phyloP scores from a whole-genome alignment of 2,888 invertebrate species.

The Tribolium freemani region DNA sequence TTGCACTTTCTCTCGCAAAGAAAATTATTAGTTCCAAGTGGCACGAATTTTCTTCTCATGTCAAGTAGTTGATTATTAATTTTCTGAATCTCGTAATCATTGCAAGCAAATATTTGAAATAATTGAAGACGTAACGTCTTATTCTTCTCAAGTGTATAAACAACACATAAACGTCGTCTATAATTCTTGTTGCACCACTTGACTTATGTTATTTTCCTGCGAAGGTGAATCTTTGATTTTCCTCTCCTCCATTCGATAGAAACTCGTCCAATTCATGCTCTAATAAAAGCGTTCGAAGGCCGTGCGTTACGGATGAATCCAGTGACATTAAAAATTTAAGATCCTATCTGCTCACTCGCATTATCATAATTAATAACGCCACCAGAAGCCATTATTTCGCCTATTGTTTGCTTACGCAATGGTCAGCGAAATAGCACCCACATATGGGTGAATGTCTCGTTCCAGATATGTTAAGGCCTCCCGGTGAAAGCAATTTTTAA shows the following conservation, averaged over 20 bases:
- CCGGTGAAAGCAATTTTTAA: not conserved
- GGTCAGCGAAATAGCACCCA: constrained; percentile 24
- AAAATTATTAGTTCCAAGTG: not conserved
- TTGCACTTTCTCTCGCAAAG: not conserved
- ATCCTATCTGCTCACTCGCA: constrained; percentile 21
- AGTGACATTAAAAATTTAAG: constrained; percentile 21
- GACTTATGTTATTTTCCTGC: not conserved
- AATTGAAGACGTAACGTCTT: not conserved
- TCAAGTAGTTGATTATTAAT: not conserved
- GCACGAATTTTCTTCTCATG: not conserved
- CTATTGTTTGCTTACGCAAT: constrained; percentile 20
- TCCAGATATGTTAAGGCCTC: constrained; percentile 13
- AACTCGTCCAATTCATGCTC: constrained; percentile 36
- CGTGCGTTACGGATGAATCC: constrained; percentile 17
- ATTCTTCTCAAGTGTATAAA: not conserved
- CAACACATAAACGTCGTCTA: not conserved
- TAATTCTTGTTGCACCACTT: not conserved
- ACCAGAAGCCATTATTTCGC: constrained; percentile 14
- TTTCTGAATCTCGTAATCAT: not conserved
- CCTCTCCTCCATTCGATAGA: not conserved
- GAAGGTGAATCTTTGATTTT: constrained; percentile 14
- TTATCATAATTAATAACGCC: constrained; percentile 21
- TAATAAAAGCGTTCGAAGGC: constrained; percentile 29
- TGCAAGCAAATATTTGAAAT: too few relatives aligned
- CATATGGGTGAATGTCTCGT: constrained; percentile 37